Evolutionary conservation across 2,888 invertebrate species (phyloP), one percentile per base, ranked within the genome.

Genomic region (Xiphydria camelus): DNA sequence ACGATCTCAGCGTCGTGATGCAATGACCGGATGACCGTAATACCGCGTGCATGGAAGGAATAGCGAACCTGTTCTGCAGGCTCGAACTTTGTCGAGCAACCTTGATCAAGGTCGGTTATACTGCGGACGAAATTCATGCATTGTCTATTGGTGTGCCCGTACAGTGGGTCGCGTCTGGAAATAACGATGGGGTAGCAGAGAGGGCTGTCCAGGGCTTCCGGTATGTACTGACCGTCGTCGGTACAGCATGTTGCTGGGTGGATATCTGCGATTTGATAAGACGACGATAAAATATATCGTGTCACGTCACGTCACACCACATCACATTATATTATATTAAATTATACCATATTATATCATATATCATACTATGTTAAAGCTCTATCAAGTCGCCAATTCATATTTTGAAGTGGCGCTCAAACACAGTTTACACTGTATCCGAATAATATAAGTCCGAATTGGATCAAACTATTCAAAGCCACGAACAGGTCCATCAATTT

Each of bases 41-140:
- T 7, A 7, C n/a, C 7, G 23, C 6, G 23, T 23, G n/a, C n/a
- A n/a, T n/a, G n/a, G 12, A 15, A n/a, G 26, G 18, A 35, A 49
- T 10, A 43, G 31, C 70, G 66, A 68, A 89, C 89, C 77, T 89
- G 89, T 78, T 89, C 85, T 38, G 87, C 87, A 5, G 88, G 84
- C 76, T 4, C 80, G 80, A 18, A 12, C 21, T 37, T 4, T 10
- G 52, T 41, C 2, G 59, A 39, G 44, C 88, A 87, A 36, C 84
- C 81, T 45, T 84, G 80, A 54, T 86, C 83, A 40, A 85, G 80
- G 37, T 88, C 85, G 2, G 83, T 83, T 23, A 80, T 80, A 2
- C 87, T 87, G 51, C 89, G 80, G 4, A 88, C 84, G 59, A 89
- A 88, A 77, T 86, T 87, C 79, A 87, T 81, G 66, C 89, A 90